Evolutionary conservation across 2,888 invertebrate species (phyloP).

Genomic region (Drosophila nr. perissopoda): DNA sequence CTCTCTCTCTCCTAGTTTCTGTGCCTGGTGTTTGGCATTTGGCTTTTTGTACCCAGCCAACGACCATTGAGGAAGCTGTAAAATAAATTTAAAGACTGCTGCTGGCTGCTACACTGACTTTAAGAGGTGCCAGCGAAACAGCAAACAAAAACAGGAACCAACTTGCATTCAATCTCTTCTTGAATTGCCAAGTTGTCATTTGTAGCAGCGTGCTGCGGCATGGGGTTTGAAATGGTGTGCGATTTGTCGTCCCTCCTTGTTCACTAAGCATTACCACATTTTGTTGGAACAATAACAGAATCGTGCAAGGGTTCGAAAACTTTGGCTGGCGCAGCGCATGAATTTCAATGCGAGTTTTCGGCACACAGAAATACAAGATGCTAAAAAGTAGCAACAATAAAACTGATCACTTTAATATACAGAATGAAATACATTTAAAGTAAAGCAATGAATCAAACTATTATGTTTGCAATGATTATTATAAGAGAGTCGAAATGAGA

Average conservation of each 20-base stretch:
- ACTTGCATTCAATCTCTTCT: constrained; percentile 43
- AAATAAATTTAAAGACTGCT: constrained; percentile 69
- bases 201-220: constrained; percentile 2
- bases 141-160: constrained; percentile 39
- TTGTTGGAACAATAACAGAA: constrained; percentile 33
- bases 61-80: constrained; percentile 68
- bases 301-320: constrained; percentile 20
- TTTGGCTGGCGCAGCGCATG: constrained; percentile 11
- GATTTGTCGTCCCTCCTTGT: background rate
- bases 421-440: background rate
- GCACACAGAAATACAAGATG: background rate
- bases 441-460: background rate
- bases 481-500: background rate
- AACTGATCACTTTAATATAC: background rate
- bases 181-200: constrained; percentile 44
- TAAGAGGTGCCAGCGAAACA: constrained; percentile 23
- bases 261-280: constrained; percentile 26
- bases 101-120: constrained; percentile 23
- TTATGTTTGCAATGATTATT: background rate
- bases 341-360: constrained; percentile 12
- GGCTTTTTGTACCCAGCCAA: constrained; percentile 35
- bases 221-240: background rate
- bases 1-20: constrained; percentile 3
- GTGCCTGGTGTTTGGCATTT: constrained; percentile 52
- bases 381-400: background rate